Evolutionary conservation across 2,113 vertebrate species (phyloP).

Genomic region (Peucedramus taeniatus): DNA sequence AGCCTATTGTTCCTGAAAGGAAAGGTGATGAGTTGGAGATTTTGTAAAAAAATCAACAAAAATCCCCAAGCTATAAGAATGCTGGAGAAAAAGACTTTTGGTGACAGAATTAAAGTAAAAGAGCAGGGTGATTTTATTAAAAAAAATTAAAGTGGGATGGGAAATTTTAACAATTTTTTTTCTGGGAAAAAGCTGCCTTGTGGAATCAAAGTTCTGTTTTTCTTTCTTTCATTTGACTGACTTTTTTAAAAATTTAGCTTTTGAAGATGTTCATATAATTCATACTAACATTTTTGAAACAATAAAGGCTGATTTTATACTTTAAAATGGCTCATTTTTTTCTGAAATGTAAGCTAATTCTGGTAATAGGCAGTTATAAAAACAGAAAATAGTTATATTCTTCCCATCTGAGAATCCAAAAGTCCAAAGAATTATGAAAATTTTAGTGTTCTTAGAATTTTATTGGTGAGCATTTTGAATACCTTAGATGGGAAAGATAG

Average conservation of each 20-base stretch:
- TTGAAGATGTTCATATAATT: neutral
- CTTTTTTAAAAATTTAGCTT: neutral
- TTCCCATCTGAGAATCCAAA: neutral
- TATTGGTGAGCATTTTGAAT: neutral
- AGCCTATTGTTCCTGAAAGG: neutral
- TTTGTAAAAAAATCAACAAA: neutral
- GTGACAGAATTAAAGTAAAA: neutral
- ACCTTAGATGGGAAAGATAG: neutral
- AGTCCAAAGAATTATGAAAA: neutral
- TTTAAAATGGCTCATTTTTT: neutral
- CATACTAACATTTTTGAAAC: neutral
- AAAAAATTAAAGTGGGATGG: neutral
- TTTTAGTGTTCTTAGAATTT: neutral
- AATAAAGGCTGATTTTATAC: neutral
- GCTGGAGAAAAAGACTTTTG: neutral
- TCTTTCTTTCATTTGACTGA: neutral
- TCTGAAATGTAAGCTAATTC: neutral
- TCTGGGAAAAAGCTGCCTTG: neutral
- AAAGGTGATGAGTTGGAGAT: neutral
- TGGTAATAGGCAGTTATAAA: neutral
- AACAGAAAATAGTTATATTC: neutral
- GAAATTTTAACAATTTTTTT: neutral
- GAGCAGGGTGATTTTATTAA: rapidly evolving
- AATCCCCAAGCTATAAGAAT: neutral
- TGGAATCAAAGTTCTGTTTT: neutral